Percentiles rank a stretch among this genome's conserved stretches.
phyloP scores from a whole-genome alignment of 2,797 vertebrate species.

The Limnodromus scolopaceus region DNA sequence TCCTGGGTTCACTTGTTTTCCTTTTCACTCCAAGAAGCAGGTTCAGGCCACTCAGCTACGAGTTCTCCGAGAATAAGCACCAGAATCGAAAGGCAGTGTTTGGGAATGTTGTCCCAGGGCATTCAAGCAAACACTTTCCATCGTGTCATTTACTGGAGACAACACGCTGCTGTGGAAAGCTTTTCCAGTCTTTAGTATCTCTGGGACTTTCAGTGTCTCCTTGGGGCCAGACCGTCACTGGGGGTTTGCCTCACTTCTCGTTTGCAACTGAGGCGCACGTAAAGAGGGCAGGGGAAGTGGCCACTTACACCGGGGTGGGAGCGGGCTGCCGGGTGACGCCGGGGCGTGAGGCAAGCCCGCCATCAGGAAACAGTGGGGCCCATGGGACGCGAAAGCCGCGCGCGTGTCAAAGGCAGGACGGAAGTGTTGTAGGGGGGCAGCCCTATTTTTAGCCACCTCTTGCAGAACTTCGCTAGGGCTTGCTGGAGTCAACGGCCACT shows the following conservation, averaged over 20 bases:
- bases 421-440: conserved; percentile 35
- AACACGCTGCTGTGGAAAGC: neutral
- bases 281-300: conserved; percentile 20
- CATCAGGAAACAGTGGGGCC: neutral
- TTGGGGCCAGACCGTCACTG: accelerated
- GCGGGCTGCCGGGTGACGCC: neutral
- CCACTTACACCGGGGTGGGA: neutral
- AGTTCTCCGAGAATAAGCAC: neutral
- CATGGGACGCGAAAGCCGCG: conserved; percentile 8
- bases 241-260: conserved; percentile 12
- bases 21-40: neutral
- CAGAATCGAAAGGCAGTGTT: neutral
- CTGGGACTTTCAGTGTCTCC: neutral
- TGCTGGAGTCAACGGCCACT: conserved; percentile 2
- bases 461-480: conserved; percentile 36
- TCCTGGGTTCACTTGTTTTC: neutral
- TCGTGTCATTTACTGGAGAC: neutral
- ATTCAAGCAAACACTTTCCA: neutral
- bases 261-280: neutral
- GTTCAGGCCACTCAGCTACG: neutral
- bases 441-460: conserved; percentile 66
- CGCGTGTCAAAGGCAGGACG: conserved; percentile 38
- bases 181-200: neutral
- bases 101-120: neutral
- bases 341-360: neutral